Evolutionary conservation across 2,888 invertebrate genomes (phyloP).

Genomic region (Eupithecia abbreviata): DNA sequence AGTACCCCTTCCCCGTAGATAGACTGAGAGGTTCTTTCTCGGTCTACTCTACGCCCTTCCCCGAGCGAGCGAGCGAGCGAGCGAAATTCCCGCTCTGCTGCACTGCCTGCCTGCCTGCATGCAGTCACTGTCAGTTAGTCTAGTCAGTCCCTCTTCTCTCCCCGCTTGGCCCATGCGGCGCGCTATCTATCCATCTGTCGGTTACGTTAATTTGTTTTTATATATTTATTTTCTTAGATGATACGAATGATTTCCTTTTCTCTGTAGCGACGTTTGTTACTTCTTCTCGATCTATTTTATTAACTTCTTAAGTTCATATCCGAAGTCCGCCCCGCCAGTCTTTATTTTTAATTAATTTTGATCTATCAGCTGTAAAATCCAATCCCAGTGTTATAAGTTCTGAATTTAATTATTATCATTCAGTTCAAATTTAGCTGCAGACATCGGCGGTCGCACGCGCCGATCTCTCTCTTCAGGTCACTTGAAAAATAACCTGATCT

Average conservation of each 20-base stretch:
- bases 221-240: neutral
- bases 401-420: neutral
- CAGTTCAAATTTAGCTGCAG: constrained; percentile 4
- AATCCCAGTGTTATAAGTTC: neutral
- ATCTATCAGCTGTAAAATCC: constrained; percentile 1
- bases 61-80: too few species aligned
- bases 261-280: neutral
- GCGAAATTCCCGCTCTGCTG: too few species aligned
- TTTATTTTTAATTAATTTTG: neutral
- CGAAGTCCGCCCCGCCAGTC: neutral
- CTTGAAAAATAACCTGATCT: neutral
- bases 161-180: too few species aligned
- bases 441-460: neutral
- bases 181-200: neutral
- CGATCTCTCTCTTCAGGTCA: neutral
- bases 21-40: too few species aligned
- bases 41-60: too few species aligned
- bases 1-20: too few species aligned
- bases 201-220: neutral
- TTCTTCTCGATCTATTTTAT: neutral
- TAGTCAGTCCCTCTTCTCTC: too few species aligned
- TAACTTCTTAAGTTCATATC: neutral
- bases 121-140: too few species aligned
- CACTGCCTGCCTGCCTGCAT: too few species aligned
- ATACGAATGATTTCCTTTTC: neutral